Evolutionary conservation across 2,888 invertebrate species (phyloP).

Genomic region (Coelopa pilipes): DNA sequence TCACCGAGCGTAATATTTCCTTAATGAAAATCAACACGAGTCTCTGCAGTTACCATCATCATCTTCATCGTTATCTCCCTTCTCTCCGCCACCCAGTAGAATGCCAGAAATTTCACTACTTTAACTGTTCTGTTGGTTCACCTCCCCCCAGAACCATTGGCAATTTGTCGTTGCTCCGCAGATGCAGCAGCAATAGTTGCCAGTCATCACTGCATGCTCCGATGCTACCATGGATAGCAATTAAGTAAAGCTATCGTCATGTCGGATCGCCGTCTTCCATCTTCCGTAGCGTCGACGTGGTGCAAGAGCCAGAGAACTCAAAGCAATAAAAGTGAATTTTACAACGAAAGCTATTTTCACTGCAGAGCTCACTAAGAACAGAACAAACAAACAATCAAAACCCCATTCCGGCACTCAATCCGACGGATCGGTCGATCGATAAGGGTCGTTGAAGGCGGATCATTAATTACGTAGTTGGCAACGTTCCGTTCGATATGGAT

Average conservation of each 20-base stretch:
- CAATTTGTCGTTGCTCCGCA: too few species aligned
- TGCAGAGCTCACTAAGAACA: conserved; percentile 22
- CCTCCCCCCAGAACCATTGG: too few species aligned
- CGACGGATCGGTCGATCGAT: too few species aligned
- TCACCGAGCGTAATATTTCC: background rate
- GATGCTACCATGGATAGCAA: too few species aligned
- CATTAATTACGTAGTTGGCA: conserved; percentile 18
- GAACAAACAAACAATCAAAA: too few species aligned
- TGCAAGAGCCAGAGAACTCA: background rate
- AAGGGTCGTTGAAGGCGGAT: conserved; percentile 6
- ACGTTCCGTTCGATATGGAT: background rate
- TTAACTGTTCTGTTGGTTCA: too few species aligned
- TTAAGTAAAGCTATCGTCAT: background rate
- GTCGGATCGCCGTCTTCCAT: background rate
- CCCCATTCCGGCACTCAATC: too few species aligned
- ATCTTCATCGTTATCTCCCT: background rate
- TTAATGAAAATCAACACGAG: background rate
- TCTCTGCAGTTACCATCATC: background rate
- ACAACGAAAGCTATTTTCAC: conserved; percentile 38
- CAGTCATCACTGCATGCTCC: too few species aligned
- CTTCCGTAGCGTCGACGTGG: background rate
- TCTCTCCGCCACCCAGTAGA: too few species aligned
- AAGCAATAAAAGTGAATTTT: background rate
- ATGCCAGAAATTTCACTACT: too few species aligned
- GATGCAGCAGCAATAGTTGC: background rate